These are phyloP conservation scores for Chymomyza amoena DNA, from an alignment of 2,888 invertebrate genomes.

Conservation along the genomic window DNA sequence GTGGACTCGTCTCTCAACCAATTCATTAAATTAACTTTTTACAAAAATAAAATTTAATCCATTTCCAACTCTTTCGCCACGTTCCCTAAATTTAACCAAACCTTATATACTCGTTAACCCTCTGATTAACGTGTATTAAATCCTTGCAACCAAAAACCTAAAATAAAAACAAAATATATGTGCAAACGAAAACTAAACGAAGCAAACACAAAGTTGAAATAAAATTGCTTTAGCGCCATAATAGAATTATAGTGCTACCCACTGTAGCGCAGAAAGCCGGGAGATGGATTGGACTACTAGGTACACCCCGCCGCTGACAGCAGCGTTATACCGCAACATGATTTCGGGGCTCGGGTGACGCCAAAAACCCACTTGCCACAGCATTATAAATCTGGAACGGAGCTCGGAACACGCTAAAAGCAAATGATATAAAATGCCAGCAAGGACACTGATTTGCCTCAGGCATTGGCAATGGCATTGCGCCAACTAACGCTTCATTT, in stretches of 20 bases:
- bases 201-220: conserved; percentile 39
- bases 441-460: conserved; percentile 56
- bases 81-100: too few species aligned
- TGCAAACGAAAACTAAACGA: conserved; percentile 53
- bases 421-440: conserved; percentile 51
- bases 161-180: conserved; percentile 13
- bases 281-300: not conserved
- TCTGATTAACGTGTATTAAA: too few species aligned
- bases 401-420: conserved; percentile 26
- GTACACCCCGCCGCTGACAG: not conserved
- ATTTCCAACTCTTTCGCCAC: too few species aligned
- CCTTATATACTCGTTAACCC: too few species aligned
- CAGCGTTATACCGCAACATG: not conserved
- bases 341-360: not conserved
- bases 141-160: not conserved
- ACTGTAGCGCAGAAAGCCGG: conserved; percentile 31
- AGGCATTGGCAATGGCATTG: conserved; percentile 20
- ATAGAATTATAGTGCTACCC: conserved; percentile 62
- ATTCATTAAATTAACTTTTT: too few species aligned
- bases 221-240: conserved; percentile 65
- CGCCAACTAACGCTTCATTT: conserved; percentile 3
- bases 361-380: not conserved
- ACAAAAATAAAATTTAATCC: too few species aligned
- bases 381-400: not conserved
- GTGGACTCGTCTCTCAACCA: too few species aligned